phyloP scores from a whole-genome alignment of 2,113 vertebrate genomes.

The Oreochromis spilurus region DNA sequence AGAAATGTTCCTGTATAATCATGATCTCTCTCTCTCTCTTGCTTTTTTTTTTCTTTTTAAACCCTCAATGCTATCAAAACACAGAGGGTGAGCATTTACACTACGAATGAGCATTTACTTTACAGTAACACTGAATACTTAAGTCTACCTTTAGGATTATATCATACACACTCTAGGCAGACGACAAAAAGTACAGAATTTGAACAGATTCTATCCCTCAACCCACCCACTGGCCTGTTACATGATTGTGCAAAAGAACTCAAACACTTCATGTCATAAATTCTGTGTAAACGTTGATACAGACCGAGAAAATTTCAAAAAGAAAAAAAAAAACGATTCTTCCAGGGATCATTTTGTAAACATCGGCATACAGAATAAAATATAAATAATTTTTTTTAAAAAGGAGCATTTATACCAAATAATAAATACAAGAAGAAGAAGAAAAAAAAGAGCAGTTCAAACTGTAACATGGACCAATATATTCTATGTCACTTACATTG shows the following conservation, averaged over 20 bases:
- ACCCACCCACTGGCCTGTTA: slow-evolving; percentile 28
- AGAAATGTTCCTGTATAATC: slow-evolving; percentile 31
- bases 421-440: slow-evolving; percentile 41
- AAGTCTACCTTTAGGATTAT: slow-evolving; percentile 61
- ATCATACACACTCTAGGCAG: slow-evolving; percentile 62
- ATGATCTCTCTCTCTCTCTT: slow-evolving; percentile 1
- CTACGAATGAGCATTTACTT: slow-evolving; percentile 63
- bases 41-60: background rate
- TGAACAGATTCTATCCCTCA: slow-evolving; percentile 33
- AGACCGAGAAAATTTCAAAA: slow-evolving; percentile 28
- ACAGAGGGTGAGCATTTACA: slow-evolving; percentile 55
- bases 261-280: slow-evolving; percentile 57
- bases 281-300: slow-evolving; percentile 63
- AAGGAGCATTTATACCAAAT: slow-evolving; percentile 41
- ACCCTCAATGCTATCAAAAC: slow-evolving; percentile 32
- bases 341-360: slow-evolving; percentile 62
- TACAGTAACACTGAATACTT: slow-evolving; percentile 70
- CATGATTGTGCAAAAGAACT: slow-evolving; percentile 70
- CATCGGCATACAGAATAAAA: slow-evolving; percentile 54
- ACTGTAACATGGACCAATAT: slow-evolving; percentile 54
- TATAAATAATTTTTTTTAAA: background rate
- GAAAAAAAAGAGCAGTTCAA: slow-evolving; percentile 36
- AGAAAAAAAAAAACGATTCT: slow-evolving; percentile 4
- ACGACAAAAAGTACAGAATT: slow-evolving; percentile 56
- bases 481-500: slow-evolving; percentile 32